These are phyloP conservation scores for Lagria hirta DNA, from an alignment of 2,888 invertebrate genomes.

Conservation along the genomic window DNA sequence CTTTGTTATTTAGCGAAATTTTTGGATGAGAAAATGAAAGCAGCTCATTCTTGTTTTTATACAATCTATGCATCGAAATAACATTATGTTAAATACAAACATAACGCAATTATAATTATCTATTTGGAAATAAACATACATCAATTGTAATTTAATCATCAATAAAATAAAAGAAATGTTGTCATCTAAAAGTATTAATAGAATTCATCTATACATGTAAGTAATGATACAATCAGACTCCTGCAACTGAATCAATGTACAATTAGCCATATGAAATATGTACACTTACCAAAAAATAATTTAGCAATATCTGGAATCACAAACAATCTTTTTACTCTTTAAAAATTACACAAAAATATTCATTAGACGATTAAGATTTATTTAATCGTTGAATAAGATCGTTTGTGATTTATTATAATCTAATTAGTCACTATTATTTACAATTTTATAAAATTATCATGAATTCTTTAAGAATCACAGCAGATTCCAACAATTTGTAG, in stretches of 20 bases:
- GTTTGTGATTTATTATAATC: slow-evolving; percentile 19
- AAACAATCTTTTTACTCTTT: slow-evolving; percentile 14
- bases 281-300: slow-evolving; percentile 22
- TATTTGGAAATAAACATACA: too few relatives aligned
- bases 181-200: too few relatives aligned
- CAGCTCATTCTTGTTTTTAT: too few relatives aligned
- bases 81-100: too few relatives aligned
- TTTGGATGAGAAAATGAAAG: too few relatives aligned
- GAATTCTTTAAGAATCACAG: slow-evolving; percentile 23
- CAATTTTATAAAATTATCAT: slow-evolving; percentile 20
- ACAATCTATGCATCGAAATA: too few relatives aligned
- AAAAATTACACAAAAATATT: slow-evolving; percentile 12
- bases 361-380: slow-evolving; percentile 5
- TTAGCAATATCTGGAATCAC: slow-evolving; percentile 20
- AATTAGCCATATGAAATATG: slow-evolving; percentile 13
- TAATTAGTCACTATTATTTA: slow-evolving; percentile 20
- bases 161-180: too few relatives aligned
- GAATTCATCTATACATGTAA: too few relatives aligned
- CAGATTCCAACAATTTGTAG: slow-evolving; percentile 19
- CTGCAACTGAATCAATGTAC: slow-evolving; percentile 13
- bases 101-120: too few relatives aligned
- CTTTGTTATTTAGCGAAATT: too few relatives aligned
- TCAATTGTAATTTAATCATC: too few relatives aligned
- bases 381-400: slow-evolving; percentile 8
- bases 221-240: too few relatives aligned